Conservation (phyloP, 2,797 vertebrate genomes). For the Pterois miles region DNA sequence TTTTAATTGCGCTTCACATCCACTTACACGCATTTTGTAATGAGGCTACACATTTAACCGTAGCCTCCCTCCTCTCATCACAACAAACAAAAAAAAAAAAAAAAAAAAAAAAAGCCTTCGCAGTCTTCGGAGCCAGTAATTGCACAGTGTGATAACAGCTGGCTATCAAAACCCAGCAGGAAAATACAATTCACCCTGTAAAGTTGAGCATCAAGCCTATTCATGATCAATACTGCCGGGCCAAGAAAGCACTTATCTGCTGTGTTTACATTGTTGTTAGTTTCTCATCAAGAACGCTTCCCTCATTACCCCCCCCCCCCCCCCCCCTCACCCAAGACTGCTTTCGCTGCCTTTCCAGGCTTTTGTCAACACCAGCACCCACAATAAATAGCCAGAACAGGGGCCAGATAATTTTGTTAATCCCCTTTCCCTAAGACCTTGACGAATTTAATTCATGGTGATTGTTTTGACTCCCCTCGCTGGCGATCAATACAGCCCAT, state of each 20-base stretch:
- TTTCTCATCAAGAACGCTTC: conserved; percentile 69
- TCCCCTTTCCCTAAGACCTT: conserved; percentile 80
- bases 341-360: conserved; percentile 39
- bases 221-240: conserved; percentile 70
- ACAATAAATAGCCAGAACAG: conserved; percentile 63
- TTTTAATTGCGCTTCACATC: conserved; percentile 74
- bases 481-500: conserved; percentile 75
- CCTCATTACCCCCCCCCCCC: conserved; percentile 36
- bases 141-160: conserved; percentile 71
- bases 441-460: conserved; percentile 81
- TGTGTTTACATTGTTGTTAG: conserved; percentile 71
- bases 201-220: conserved; percentile 71
- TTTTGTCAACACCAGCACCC: conserved; percentile 64
- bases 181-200: conserved; percentile 67
- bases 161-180: conserved; percentile 72
- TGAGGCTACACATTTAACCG: conserved; percentile 69
- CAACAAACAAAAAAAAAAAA: conserved; percentile 62
- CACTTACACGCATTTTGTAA: conserved; percentile 67
- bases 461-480: conserved; percentile 74
- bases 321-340: conserved; percentile 1
- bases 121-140: conserved; percentile 58
- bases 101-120: not conserved
- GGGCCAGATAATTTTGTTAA: conserved; percentile 77
- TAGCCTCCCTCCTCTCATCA: conserved; percentile 64
- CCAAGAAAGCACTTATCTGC: conserved; percentile 70